phyloP scores from a whole-genome alignment of 2,797 vertebrate species.

The Pseudocheirus occidentalis region DNA sequence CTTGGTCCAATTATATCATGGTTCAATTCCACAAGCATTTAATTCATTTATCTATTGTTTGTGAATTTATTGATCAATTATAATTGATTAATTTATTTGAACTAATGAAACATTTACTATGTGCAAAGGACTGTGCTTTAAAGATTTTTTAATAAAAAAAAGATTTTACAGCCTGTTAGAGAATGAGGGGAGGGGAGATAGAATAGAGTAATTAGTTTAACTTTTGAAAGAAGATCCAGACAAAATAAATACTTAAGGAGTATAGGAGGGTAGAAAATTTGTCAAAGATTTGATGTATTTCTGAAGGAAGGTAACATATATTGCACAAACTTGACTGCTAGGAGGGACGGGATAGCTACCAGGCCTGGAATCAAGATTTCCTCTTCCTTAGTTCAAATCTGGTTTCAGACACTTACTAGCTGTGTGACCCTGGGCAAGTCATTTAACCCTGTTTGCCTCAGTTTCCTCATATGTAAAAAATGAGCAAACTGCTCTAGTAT shows the following conservation, averaged over 20 bases:
- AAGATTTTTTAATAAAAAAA: neutral
- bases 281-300: constrained; percentile 29
- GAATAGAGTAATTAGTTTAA: neutral
- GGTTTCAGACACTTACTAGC: neutral
- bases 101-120: neutral
- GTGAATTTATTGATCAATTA: neutral
- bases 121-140: neutral
- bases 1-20: neutral
- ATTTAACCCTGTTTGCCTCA: neutral
- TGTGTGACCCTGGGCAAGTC: neutral
- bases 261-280: neutral
- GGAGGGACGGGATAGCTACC: neutral
- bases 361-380: neutral
- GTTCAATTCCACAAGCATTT: neutral
- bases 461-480: neutral
- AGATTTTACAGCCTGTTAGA: neutral
- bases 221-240: neutral
- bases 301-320: neutral
- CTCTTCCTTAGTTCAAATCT: neutral
- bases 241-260: neutral
- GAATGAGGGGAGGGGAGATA: neutral
- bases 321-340: neutral
- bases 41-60: neutral
- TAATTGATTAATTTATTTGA: neutral
- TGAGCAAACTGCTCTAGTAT: neutral